These are phyloP conservation scores for Stigmatopora argus DNA, from an alignment of 2,113 vertebrate species.

Conservation along the genomic window DNA sequence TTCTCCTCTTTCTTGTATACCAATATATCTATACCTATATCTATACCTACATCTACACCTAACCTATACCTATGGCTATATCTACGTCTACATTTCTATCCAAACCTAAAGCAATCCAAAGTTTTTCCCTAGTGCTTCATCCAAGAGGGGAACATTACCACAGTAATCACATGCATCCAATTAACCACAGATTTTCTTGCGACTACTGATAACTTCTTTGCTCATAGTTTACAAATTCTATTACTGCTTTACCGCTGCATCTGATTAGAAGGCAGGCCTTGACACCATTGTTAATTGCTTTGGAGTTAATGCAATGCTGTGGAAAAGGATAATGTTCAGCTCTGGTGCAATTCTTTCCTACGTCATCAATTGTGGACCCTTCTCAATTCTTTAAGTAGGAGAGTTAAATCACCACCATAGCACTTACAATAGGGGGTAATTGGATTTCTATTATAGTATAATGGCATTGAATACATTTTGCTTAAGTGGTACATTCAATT, in stretches of 20 bases:
- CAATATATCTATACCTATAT: too few species aligned
- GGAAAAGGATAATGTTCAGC: not conserved
- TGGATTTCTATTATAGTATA: not conserved
- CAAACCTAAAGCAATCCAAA: not conserved
- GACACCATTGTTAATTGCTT: conserved; percentile 22
- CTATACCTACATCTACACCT: too few species aligned
- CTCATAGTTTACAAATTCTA: conserved; percentile 27
- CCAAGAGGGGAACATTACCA: conserved; percentile 15
- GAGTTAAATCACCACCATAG: not conserved
- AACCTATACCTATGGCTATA: too few species aligned
- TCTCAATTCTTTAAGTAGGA: not conserved
- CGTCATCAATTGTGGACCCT: not conserved
- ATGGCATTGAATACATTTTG: not conserved
- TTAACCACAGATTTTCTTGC: conserved; percentile 24
- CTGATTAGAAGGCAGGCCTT: conserved; percentile 21
- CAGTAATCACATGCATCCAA: conserved; percentile 22
- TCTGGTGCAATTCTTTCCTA: not conserved
- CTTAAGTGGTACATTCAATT: not conserved
- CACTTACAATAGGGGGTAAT: not conserved
- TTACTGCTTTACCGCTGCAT: conserved; percentile 17
- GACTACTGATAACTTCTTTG: conserved; percentile 20
- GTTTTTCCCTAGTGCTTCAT: conserved; percentile 18
- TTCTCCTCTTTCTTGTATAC: conserved; percentile 7
- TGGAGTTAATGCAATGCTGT: conserved; percentile 5
- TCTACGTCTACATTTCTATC: too few species aligned